phyloP scores from a whole-genome alignment of 2,888 invertebrate genomes.

The Diloba caeruleocephala region DNA sequence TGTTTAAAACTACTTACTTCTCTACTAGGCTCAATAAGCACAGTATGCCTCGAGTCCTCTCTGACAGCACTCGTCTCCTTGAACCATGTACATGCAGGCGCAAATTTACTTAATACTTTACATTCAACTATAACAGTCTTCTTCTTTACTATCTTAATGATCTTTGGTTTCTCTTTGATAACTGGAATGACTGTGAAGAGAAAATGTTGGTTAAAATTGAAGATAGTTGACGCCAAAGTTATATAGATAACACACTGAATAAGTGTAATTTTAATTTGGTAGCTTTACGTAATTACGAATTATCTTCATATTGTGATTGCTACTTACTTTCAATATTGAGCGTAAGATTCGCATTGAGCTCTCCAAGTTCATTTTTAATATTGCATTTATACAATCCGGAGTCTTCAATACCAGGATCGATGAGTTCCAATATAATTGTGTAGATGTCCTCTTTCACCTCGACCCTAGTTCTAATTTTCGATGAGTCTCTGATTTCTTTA shows the following conservation, averaged over 20 bases:
- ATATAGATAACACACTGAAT: too few relatives aligned
- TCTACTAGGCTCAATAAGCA: conserved; percentile 93
- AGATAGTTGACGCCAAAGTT: neutral
- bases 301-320: neutral
- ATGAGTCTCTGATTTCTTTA: conserved; percentile 93
- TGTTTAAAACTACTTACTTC: conserved; percentile 92
- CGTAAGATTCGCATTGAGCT: conserved; percentile 98
- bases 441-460: conserved; percentile 94
- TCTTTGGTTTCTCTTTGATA: conserved; percentile 97
- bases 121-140: conserved; percentile 98
- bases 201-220: conserved; percentile 20
- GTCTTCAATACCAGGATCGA: conserved; percentile 97
- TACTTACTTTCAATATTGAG: conserved; percentile 98
- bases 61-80: conserved; percentile 94
- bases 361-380: conserved; percentile 98
- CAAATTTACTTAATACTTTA: conserved; percentile 97
- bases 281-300: neutral
- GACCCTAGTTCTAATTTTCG: conserved; percentile 94
- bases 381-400: conserved; percentile 99
- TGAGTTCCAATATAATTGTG: conserved; percentile 95
- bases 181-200: conserved; percentile 94
- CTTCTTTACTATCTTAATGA: conserved; percentile 97
- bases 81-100: conserved; percentile 98
- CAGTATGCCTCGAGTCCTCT: conserved; percentile 93
- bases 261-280: too few relatives aligned